Percentiles rank a stretch among this genome's conserved stretches.
Conservation (phyloP, 2,113 vertebrate species). For the Panthera tigris region DNA sequence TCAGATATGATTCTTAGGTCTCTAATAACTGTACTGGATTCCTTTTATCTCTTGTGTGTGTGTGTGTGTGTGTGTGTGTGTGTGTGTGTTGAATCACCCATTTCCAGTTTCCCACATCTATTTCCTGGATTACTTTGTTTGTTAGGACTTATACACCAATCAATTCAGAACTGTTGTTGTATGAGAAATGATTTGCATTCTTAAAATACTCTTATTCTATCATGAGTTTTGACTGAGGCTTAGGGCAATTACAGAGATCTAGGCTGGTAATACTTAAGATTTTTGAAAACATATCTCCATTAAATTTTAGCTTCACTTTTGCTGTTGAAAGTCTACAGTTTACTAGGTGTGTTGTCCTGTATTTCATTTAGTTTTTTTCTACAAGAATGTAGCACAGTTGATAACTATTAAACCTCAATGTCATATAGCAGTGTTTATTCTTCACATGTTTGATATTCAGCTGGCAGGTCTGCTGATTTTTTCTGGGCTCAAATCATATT, state of each 20-base stretch:
- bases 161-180: not conserved
- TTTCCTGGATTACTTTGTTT: not conserved
- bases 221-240: not conserved
- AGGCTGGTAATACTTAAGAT: not conserved
- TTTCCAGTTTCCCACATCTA: not conserved
- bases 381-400: not conserved
- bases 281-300: not conserved
- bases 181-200: not conserved
- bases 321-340: not conserved
- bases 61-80: no score
- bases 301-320: not conserved
- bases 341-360: not conserved
- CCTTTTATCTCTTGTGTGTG: not conserved
- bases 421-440: not conserved
- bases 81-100: not conserved
- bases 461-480: not conserved
- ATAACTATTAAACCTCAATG: not conserved
- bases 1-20: not conserved
- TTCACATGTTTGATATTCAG: not conserved
- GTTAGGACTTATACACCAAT: not conserved
- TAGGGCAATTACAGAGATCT: not conserved
- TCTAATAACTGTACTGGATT: not conserved
- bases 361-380: not conserved
- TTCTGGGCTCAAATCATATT: no score
- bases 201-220: not conserved